Conservation (phyloP, 2,888 invertebrate species). For the Horisme vitalbata region DNA sequence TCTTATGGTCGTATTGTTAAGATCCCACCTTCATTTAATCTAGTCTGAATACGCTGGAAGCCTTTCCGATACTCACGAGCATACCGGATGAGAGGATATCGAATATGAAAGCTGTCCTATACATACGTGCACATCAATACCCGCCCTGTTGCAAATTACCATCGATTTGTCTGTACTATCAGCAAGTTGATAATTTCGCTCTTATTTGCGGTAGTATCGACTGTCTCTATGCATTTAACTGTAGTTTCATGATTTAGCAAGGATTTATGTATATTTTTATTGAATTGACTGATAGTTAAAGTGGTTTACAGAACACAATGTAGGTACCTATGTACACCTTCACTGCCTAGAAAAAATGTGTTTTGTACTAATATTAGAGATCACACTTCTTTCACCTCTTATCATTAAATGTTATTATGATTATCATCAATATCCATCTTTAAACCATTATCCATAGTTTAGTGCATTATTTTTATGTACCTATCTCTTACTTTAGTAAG, state of each 20-base stretch:
- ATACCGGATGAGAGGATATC: conserved; percentile 39
- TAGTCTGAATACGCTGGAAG: conserved; percentile 25
- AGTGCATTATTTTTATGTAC: too few relatives aligned
- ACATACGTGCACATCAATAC: conserved; percentile 41
- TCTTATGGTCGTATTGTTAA: conserved; percentile 40
- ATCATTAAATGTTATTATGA: too few relatives aligned
- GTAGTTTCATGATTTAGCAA: neutral
- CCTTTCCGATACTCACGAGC: conserved; percentile 19
- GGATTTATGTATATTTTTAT: neutral
- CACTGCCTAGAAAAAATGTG: too few relatives aligned
- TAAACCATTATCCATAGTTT: too few relatives aligned
- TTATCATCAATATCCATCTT: too few relatives aligned
- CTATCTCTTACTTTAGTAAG: too few relatives aligned
- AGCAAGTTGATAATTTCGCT: conserved; percentile 34
- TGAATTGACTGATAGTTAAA: neutral
- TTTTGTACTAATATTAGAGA: too few relatives aligned
- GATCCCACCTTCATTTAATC: conserved; percentile 43
- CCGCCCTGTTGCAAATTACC: conserved; percentile 72
- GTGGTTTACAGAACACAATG: too few relatives aligned
- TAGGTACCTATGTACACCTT: too few relatives aligned
- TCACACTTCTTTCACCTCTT: too few relatives aligned
- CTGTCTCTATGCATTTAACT: neutral
- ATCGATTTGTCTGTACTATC: conserved; percentile 61
- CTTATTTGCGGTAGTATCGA: conserved; percentile 21
- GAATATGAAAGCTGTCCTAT: conserved; percentile 41